Base-by-base conservation (phyloP, 2,888 invertebrate genomes). In the Parnassius smintheus region DNA sequence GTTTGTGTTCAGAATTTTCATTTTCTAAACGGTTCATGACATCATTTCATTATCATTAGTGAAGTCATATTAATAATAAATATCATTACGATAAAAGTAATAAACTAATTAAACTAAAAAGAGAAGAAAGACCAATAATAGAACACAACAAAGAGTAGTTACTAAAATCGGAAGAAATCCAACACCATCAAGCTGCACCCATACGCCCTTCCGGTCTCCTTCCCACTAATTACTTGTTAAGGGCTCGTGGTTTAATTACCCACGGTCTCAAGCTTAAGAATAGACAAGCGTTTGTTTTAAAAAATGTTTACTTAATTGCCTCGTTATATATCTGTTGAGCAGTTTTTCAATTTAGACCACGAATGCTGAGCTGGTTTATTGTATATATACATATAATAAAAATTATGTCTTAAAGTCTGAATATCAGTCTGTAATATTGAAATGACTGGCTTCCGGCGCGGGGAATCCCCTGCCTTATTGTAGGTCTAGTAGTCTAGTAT, bases 161-260 rank as follows among this genome's bases (percentile, higher is more conserved):
- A 70, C 70, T 70, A 71, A 65, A 65, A 67, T 64, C 59, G 74
- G 68, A 69, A 70, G 81, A 77, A 85, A 83, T 72, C 71, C 68
- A 75, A 86, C 78, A 82, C 86, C 80, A 70, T 68, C 83, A 83
- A 81, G 86, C 83, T 85, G 88, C 71, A 68, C 69, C 73, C 88
- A 85, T 72, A 82, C 75, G 80, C 73, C 75, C 78, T 88, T 88
- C 88, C 88, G 86, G 83, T 74, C 71, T 86, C 86, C 84, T 82
- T 73, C 71, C 68, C 69, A 71, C 80, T 83, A 83, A 88, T 84
- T 81, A 81, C 78, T 77, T 71, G 72, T 79, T 75, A 77, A 78
- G 82, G 80, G 79, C 57, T 70, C 73, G 72, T 70, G 67, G 68
- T 80, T 81, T 82, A 84, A 86, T 87, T 80, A 73, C 71, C 67